phyloP scores from a whole-genome alignment of 2,888 invertebrate species.

The Nyleta sp. region DNA sequence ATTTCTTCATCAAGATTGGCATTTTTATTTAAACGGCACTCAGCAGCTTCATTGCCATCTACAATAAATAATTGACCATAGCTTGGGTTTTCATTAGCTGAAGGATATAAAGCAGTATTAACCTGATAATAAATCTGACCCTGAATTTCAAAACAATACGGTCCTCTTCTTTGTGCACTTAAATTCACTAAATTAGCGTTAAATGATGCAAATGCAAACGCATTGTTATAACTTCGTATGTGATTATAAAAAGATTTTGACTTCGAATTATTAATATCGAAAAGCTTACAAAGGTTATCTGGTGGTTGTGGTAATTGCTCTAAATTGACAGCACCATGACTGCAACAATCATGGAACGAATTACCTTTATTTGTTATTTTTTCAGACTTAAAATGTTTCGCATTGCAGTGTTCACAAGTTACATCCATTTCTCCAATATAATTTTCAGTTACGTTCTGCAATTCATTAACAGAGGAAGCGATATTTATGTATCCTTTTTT shows the following conservation, averaged over 20 bases:
- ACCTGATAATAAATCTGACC: background rate
- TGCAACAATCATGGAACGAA: conserved; percentile 5
- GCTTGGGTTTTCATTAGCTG: background rate
- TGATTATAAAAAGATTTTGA: background rate
- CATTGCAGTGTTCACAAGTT: conserved; percentile 11
- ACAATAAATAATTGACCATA: conserved; percentile 11
- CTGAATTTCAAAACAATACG: background rate
- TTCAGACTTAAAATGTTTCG: conserved; percentile 16
- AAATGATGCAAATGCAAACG: conserved; percentile 4
- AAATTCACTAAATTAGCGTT: conserved; percentile 9
- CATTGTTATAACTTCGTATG: conserved; percentile 21
- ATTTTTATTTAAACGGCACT: background rate
- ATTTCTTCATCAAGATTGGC: background rate
- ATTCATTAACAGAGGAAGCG: no score
- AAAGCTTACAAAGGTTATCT: background rate
- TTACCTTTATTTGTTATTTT: background rate
- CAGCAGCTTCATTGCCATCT: conserved; percentile 2
- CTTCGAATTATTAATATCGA: background rate
- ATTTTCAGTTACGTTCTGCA: conserved; percentile 2
- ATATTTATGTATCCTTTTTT: no score
- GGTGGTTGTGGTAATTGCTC: conserved; percentile 9
- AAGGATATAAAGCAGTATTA: conserved; percentile 5
- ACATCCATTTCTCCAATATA: conserved; percentile 16
- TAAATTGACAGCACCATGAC: conserved; percentile 9
- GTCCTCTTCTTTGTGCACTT: background rate